Percentiles rank a stretch among this genome's conserved stretches.
Conservation (phyloP, 2,113 vertebrate species). For the Aptenodytes forsteri region DNA sequence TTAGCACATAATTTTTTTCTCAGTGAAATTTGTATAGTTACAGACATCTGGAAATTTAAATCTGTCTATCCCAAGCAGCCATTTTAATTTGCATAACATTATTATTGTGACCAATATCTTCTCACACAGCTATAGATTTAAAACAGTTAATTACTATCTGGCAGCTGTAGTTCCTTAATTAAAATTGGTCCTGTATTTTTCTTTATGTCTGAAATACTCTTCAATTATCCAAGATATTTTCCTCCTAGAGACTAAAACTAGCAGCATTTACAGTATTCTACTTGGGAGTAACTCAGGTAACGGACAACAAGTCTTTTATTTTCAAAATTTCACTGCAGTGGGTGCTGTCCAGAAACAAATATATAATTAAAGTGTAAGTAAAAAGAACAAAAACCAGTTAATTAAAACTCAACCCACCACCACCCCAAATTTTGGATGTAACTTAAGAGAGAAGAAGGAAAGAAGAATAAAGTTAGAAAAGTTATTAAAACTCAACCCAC, state of each 20-base stretch:
- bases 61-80: not conserved
- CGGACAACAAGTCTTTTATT: not conserved
- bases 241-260: not conserved
- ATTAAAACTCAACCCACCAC: not conserved
- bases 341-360: not conserved
- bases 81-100: slow-evolving; percentile 24
- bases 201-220: not conserved
- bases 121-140: not conserved
- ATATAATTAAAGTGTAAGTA: not conserved
- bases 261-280: not conserved
- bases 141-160: not conserved
- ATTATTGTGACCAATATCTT: not conserved
- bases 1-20: not conserved
- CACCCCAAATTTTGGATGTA: not conserved
- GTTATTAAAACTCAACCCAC: not conserved
- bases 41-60: slow-evolving; percentile 6
- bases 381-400: not conserved
- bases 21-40: not conserved
- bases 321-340: not conserved
- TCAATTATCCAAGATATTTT: not conserved
- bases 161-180: not conserved
- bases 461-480: not conserved
- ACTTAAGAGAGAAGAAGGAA: not conserved
- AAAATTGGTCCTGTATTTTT: not conserved
- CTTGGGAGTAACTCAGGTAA: not conserved